Evolutionary conservation across 1,140 invertebrate species (phyloP).

Genomic region (Epicauta chinensis): DNA sequence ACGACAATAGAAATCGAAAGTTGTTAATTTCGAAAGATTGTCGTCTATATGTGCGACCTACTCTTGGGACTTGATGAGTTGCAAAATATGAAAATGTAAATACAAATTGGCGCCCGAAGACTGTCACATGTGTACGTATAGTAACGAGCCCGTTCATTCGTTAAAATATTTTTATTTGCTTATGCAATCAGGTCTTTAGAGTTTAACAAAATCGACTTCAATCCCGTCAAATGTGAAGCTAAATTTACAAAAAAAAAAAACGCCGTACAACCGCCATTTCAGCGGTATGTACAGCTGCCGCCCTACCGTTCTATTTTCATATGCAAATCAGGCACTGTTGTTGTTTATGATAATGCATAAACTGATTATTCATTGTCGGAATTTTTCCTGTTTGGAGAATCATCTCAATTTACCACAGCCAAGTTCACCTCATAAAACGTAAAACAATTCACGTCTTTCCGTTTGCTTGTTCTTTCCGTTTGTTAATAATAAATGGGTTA

Average conservation of each 20-base stretch:
- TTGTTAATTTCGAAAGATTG: too few species aligned
- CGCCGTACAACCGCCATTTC: too few species aligned
- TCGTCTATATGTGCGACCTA: too few species aligned
- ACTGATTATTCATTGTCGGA: conserved; percentile 31
- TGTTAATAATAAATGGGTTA: conserved; percentile 40
- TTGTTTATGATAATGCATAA: conserved; percentile 32
- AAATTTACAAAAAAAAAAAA: conserved; percentile 14
- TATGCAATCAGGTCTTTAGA: conserved; percentile 10
- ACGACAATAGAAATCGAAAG: too few species aligned
- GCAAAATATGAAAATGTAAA: too few species aligned
- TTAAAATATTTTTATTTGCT: conserved; percentile 14
- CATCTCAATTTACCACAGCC: too few species aligned
- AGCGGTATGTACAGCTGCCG: not conserved
- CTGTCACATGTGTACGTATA: too few species aligned
- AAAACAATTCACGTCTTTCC: not conserved
- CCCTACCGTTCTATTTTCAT: conserved; percentile 26
- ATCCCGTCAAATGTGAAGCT: conserved; percentile 4
- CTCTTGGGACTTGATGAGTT: too few species aligned
- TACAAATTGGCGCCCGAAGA: too few species aligned
- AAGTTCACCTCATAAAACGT: not conserved
- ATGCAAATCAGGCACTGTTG: conserved; percentile 28
- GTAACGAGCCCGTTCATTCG: too few species aligned
- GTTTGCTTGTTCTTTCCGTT: conserved; percentile 30
- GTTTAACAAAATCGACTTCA: conserved; percentile 12
- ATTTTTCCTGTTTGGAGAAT: conserved; percentile 21